Conservation (phyloP, 2,113 vertebrate species). For the Pteropus alecto region DNA sequence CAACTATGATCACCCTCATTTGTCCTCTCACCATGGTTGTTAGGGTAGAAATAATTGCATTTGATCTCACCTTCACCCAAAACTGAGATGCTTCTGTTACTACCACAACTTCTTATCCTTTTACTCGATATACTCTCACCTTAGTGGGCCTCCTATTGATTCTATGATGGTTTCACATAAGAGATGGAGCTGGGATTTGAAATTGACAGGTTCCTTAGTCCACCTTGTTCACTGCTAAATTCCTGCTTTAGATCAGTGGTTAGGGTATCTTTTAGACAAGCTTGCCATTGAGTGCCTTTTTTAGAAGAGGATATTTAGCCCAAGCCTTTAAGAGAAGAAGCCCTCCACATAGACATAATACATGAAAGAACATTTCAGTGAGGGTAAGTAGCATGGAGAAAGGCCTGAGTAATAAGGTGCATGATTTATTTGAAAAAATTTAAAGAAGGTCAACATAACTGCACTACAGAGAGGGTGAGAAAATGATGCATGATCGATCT, state of each 20-base stretch:
- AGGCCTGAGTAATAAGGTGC: not conserved
- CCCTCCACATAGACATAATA: not conserved
- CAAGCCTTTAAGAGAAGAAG: not conserved
- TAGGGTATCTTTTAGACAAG: not conserved
- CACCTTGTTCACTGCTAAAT: not conserved
- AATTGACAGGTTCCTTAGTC: not conserved
- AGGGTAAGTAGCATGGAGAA: not conserved
- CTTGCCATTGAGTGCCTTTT: not conserved
- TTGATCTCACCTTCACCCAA: not conserved
- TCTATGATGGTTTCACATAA: not conserved
- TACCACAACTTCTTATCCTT: not conserved
- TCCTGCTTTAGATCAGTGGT: not conserved
- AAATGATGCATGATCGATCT: not conserved
- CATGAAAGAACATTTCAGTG: not conserved
- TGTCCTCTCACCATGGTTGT: not conserved
- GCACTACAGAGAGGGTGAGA: not conserved
- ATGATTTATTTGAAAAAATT: not conserved
- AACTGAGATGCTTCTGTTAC: not conserved
- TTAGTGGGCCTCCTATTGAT: not conserved
- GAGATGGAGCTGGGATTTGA: not conserved
- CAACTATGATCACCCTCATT: not conserved
- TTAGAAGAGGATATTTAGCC: constrained; percentile 20
- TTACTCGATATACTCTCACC: not conserved
- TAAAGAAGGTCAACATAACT: not conserved
- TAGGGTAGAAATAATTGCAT: not conserved